Conservation (phyloP, 1,140 invertebrate genomes). For the Zaprionus capensis region DNA sequence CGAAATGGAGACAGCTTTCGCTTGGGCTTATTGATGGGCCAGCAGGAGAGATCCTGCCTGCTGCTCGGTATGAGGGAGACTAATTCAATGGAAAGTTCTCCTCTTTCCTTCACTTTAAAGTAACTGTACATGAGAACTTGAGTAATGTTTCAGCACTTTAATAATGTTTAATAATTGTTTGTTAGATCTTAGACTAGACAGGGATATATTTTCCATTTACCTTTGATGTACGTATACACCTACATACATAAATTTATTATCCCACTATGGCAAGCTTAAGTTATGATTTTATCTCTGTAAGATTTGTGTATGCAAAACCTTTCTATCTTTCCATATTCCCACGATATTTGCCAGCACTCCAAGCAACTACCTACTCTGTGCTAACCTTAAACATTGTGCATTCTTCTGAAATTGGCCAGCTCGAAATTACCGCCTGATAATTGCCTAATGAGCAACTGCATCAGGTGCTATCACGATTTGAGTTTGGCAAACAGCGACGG, state of each 20-base stretch:
- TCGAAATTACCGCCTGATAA: conserved; percentile 43
- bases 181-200: no score
- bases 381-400: not conserved
- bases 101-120: not conserved
- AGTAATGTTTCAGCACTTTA: not conserved
- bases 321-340: not conserved
- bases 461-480: conserved; percentile 73
- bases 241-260: no score
- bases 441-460: conserved; percentile 65
- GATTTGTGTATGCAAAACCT: not conserved
- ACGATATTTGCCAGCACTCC: not conserved
- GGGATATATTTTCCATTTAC: no score
- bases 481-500: conserved; percentile 51
- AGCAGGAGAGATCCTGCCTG: not conserved
- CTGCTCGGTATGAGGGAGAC: not conserved
- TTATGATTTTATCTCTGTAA: not conserved
- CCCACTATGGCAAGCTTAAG: no score
- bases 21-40: conserved; percentile 17
- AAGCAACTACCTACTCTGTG: not conserved
- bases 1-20: conserved; percentile 25
- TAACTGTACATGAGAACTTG: not conserved
- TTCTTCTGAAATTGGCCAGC: conserved; percentile 7
- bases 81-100: not conserved
- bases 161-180: not conserved
- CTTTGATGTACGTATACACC: no score